Evolutionary conservation across 2,888 invertebrate species (phyloP), one percentile per base, ranked within the genome.

Genomic region (Nymphalis urticae): DNA sequence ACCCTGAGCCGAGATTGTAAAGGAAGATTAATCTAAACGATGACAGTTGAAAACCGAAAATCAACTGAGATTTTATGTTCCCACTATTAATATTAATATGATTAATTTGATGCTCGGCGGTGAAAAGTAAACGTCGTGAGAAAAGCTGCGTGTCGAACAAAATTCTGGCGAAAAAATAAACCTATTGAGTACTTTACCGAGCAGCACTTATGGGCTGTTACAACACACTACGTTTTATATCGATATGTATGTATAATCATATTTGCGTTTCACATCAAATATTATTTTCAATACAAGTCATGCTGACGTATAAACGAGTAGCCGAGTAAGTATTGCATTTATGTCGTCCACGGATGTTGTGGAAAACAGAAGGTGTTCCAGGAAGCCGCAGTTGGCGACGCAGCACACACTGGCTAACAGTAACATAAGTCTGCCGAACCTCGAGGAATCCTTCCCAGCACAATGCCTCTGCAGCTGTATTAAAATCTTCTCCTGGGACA

Each of bases 401-500:
- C 85, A 83, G 72, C 89, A 94, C 42, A 95, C 93, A 27, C 95
- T 94, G 1, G 97, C 96, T 65, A 97, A 86, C 2, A 96, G 91
- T 3, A 97, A 89, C 75, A 97, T 91, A 3, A 97, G 87, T 75
- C 95, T 95, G 0, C 96, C 97, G 75, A 97, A 95, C 24, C 97
- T 92, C 0, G 93, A 90, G 0, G 94, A 85, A 13, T 87, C 86
- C 68, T 86, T 88, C 17, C 83, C 77, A 0, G 84, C 79, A 78
- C 95, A 95, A 82, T 96, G 95, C 76, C 96, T 96, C 77, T 96
- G 95, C 32, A 98, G 89, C 86, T 96, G 95, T 6, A 95, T 92
- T 70, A 97, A 95, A 0, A 96, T 96, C 83, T 97, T 97, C 76
- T 97, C 97, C 89, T 97, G 97, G 1, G 97, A 86, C 59, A 95